A percentile compares a stretch with the other conserved stretches of the same genome.
Evolutionary conservation across 2,888 invertebrate genomes (phyloP).

Genomic region (Plagiodera versicolora): DNA sequence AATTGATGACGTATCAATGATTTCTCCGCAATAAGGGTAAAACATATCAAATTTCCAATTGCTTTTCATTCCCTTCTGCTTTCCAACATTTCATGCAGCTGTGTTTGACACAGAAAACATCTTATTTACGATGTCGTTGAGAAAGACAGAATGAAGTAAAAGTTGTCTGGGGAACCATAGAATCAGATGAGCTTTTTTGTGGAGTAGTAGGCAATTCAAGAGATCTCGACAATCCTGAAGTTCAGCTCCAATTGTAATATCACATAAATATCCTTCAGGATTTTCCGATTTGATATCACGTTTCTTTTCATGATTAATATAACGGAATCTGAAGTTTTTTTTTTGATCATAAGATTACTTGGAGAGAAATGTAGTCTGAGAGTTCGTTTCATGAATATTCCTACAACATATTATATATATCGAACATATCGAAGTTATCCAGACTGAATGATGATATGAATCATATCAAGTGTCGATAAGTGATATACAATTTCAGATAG

Average conservation of each 20-base stretch:
- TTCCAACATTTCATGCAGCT: background rate
- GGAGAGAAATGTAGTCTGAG: no score
- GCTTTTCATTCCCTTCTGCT: background rate
- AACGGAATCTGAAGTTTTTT: background rate
- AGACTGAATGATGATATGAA: no score
- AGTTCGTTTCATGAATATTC: no score
- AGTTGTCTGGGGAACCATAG: slow-evolving; percentile 1
- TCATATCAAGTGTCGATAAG: no score
- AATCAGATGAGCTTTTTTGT: slow-evolving; percentile 1
- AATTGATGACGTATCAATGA: no score
- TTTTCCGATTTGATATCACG: background rate
- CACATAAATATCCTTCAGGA: background rate
- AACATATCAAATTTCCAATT: background rate
- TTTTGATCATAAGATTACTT: background rate
- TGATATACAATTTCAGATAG: no score
- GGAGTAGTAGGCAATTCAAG: slow-evolving; percentile 3
- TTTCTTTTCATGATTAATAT: background rate
- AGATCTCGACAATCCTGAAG: slow-evolving; percentile 5
- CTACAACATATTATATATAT: no score
- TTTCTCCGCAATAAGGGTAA: background rate
- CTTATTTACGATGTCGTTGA: background rate
- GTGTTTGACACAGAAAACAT: background rate
- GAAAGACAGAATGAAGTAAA: background rate
- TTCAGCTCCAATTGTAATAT: slow-evolving; percentile 5
- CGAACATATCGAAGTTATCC: no score